These are phyloP conservation scores for Dipodomys merriami DNA, from an alignment of 2,113 vertebrate species.

Conservation along the genomic window DNA sequence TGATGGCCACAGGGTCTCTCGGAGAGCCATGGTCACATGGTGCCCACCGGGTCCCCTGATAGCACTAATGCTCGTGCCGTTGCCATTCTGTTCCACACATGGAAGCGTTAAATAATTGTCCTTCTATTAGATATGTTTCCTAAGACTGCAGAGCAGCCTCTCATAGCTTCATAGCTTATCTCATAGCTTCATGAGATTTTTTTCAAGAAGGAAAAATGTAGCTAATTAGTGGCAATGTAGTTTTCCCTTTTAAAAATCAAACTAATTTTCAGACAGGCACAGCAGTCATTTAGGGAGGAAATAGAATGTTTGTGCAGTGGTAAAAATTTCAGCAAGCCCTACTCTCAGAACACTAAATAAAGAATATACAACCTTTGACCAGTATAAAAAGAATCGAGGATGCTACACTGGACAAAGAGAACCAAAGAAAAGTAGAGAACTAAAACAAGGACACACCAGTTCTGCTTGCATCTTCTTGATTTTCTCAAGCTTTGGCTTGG, in stretches of 20 bases:
- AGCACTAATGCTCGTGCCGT: fast-evolving
- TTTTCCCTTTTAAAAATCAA: not conserved
- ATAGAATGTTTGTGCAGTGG: fast-evolving
- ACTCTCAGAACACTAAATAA: not conserved
- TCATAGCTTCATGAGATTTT: not conserved
- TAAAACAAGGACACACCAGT: not conserved
- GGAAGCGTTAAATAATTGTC: not conserved
- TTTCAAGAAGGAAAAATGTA: not conserved
- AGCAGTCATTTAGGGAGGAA: not conserved
- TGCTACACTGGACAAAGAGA: not conserved
- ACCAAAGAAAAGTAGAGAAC: not conserved
- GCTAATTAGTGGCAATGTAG: not conserved
- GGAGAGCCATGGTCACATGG: not conserved
- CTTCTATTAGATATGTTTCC: not conserved
- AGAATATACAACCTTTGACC: fast-evolving
- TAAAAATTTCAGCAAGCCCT: not conserved
- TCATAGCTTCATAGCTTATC: not conserved
- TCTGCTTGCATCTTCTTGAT: not conserved
- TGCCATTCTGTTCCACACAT: not conserved
- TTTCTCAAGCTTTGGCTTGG: not conserved
- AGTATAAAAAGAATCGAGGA: not conserved
- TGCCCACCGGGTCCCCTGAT: fast-evolving
- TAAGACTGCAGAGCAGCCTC: not conserved
- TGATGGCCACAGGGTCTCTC: not conserved
- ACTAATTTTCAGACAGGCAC: not conserved